Base-by-base conservation (phyloP, 2,797 vertebrate genomes). In the Hapalemur alaotrensis region DNA sequence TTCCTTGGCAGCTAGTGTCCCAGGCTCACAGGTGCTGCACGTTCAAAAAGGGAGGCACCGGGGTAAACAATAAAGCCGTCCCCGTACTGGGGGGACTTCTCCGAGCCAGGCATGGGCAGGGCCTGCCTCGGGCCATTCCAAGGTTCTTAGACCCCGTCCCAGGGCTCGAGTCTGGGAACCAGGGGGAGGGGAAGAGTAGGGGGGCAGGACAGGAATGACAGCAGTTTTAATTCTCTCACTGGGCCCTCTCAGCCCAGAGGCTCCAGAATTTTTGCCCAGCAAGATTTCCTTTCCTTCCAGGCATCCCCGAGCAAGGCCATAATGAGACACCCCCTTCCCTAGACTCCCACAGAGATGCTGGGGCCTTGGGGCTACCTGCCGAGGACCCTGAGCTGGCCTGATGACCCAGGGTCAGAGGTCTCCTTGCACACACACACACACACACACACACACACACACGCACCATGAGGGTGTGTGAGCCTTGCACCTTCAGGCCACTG, bases 371-470 rank as follows among this genome's bases (percentile, higher is more conserved):
- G 43, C 8, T 43, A 35, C 43, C 15, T 46, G 50, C 48, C 17
- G 18, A 81, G 35, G n/a, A 70, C 18, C 1, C 2, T 0, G 23
- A 23, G 67, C 8, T 22, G 52, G 65, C 54, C 46, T 9, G 46
- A 59, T 46, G 43, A 67, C 46, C 43, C 7, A 4, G 61, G 43
- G n/a, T 75, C 38, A 78, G 80, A 82, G n/a, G 65, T n/a, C 35
- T 12, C 14, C 38, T 12, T 25, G n/a, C 15, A 1, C 0, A 43
- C 18, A 18, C 18, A 4, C n/a, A 7, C 3, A 5, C 10, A 3
- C 14, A 2, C 1, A 52, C 17, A 38, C 17, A 35, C 41, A 25
- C 3, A n/a, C 30, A 22, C 61, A 52, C 59, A 52, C 57, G 4
- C 18, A 1, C 3, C 20, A 57, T 35, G 30, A 15, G 4, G 30